Percentiles rank a stretch among this genome's conserved stretches.
Conservation (phyloP, 2,888 invertebrate genomes). For the Hirtodrosophila duncani region DNA sequence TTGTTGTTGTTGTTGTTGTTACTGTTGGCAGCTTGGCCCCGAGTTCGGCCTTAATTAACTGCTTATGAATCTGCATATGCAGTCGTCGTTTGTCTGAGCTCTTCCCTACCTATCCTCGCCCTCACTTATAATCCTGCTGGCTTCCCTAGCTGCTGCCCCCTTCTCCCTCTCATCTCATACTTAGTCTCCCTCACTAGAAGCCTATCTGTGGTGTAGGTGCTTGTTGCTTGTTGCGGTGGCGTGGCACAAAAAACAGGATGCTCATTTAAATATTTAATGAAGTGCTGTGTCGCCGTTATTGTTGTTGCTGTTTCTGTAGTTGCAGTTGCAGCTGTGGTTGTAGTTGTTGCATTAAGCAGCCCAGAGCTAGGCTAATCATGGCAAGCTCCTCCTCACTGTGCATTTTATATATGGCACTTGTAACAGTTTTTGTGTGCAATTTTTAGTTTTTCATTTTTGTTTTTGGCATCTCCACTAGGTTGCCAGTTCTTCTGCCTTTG, state of each 20-base stretch:
- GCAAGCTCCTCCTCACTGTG: constrained; percentile 21
- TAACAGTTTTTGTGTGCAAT: constrained; percentile 54
- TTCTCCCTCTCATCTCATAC: constrained; percentile 2
- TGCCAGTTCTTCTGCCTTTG: constrained; percentile 2
- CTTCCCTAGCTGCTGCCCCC: constrained; percentile 1
- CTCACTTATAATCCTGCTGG: background rate
- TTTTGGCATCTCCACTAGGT: background rate
- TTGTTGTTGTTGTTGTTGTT: constrained; percentile 6
- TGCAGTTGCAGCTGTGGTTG: constrained; percentile 12
- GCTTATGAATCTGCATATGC: constrained; percentile 72
- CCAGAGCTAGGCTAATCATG: constrained; percentile 51
- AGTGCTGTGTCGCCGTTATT: constrained; percentile 60
- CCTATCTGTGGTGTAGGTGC: constrained; percentile 47
- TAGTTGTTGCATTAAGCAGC: constrained; percentile 24
- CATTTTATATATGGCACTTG: constrained; percentile 32
- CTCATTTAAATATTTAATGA: constrained; percentile 73
- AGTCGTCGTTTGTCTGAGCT: constrained; percentile 40
- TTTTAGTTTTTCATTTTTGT: constrained; percentile 45
- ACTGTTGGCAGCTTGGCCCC: constrained; percentile 32
- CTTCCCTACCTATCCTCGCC: too few relatives aligned
- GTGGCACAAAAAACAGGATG: constrained; percentile 61
- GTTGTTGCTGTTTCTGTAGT: constrained; percentile 6
- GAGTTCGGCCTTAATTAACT: constrained; percentile 68
- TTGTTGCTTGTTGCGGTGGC: constrained; percentile 24
- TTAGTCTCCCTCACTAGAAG: too few relatives aligned